These are phyloP conservation scores for Conopomorpha cramerella DNA, from an alignment of 1,140 invertebrate genomes.

Conservation along the genomic window DNA sequence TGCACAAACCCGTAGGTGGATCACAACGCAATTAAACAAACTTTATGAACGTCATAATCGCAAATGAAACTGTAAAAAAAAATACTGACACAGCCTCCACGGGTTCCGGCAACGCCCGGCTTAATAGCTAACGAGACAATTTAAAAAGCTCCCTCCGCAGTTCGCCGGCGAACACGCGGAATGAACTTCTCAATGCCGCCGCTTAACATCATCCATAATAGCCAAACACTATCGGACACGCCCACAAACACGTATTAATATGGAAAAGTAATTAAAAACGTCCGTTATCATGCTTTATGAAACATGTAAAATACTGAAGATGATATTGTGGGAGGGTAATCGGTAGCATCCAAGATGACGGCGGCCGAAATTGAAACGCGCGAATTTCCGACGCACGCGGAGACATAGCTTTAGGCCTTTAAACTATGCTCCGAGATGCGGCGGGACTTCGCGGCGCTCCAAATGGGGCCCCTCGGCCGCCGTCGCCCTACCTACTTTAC, in stretches of 20 bases:
- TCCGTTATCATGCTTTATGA: constrained; percentile 17
- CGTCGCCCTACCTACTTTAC: constrained; percentile 37
- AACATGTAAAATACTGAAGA: constrained; percentile 15
- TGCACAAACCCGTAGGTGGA: constrained; percentile 18
- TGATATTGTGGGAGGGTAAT: constrained; percentile 24
- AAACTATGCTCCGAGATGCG: constrained; percentile 36
- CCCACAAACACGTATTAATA: constrained; percentile 26
- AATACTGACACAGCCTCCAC: constrained; percentile 23
- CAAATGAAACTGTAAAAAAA: constrained; percentile 22
- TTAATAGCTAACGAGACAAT: too few species aligned
- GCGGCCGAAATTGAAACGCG: constrained; percentile 33
- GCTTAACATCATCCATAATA: constrained; percentile 19
- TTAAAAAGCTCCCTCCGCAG: too few species aligned
- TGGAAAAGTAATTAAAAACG: constrained; percentile 19
- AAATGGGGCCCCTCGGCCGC: constrained; percentile 37
- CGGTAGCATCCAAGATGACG: constrained; percentile 28
- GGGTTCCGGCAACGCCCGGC: constrained; percentile 31
- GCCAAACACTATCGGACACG: constrained; percentile 45
- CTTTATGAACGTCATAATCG: constrained; percentile 29
- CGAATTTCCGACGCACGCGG: constrained; percentile 35
- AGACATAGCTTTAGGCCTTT: constrained; percentile 52
- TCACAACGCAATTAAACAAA: constrained; percentile 30
- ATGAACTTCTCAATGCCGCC: constrained; percentile 13
- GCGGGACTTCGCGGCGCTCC: constrained; percentile 29
- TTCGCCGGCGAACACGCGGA: too few species aligned